Evolutionary conservation across 1,140 invertebrate species (phyloP), one percentile per base, ranked within the genome.

Genomic region (Trigoniulus corallinus): DNA sequence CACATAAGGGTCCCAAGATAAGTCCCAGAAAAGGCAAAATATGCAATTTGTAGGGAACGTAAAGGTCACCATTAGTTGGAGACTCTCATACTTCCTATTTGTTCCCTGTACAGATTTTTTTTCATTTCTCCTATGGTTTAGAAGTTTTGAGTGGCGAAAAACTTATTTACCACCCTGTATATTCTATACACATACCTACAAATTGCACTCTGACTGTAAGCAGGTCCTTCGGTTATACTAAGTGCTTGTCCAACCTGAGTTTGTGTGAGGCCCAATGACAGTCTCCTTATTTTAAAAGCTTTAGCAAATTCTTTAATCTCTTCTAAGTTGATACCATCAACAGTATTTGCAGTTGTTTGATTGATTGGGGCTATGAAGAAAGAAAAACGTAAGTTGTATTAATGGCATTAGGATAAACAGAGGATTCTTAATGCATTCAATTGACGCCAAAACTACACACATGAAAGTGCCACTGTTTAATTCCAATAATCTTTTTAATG

Each of bases 301-400:
- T 93, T 93, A 43, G 92, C 91, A 73, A 97, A 97, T 70, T 96
- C 91, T 71, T 94, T 93, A 61, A 96, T 96, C 70, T 96, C 91
- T 65, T 96, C 92, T 58, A 97, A 69, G 67, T 97, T 92, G 53
- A 95, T 92, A 37, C 92, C 92, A 64, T 96, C 91, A 0, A 95
- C 88, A 46, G 93, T 82, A 64, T 92, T 93, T 59, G 84, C 87
- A 55, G 83, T 88, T 34, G 85, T 84, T 69, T 92, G 87, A 64
- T 87, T 92, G 57, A 94, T 92, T 44, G 84, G 85, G 54, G 86
- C 48, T 49, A 24, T n/a, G n/a, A n/a, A n/a, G n/a, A n/a, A n/a
- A n/a, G n/a, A n/a, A n/a, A n/a, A n/a, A n/a, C n/a, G n/a, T n/a
- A n/a, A n/a, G n/a, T n/a, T n/a, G n/a, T n/a, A n/a, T n/a, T n/a